These are phyloP conservation scores for Tachysurus vachellii DNA, from an alignment of 2,113 vertebrate species.

Conservation along the genomic window DNA sequence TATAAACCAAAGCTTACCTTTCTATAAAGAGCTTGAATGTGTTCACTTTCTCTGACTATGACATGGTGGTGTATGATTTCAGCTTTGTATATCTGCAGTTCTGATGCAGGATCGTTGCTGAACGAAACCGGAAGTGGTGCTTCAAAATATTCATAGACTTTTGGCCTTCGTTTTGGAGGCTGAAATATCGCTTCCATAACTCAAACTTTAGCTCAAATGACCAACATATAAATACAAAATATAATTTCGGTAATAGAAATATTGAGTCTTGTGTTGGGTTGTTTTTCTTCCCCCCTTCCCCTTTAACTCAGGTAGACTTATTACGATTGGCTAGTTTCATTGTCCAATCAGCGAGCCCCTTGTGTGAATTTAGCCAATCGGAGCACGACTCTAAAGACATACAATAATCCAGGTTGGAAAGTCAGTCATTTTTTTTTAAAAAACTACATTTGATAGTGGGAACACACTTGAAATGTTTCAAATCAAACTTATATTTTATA, in stretches of 20 bases:
- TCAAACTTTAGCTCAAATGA: neutral
- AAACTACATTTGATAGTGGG: neutral
- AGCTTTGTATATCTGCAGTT: constrained; percentile 71
- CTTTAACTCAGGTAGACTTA: neutral
- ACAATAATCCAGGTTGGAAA: neutral
- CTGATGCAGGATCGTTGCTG: constrained; percentile 32
- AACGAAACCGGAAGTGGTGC: constrained; percentile 77
- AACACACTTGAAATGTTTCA: neutral
- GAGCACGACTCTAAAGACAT: neutral
- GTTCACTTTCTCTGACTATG: constrained; percentile 75
- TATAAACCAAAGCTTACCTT: constrained; percentile 67
- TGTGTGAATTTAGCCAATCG: neutral
- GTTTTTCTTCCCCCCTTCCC: too few relatives aligned
- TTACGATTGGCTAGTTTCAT: neutral
- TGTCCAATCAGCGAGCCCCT: neutral
- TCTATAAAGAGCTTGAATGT: constrained; percentile 79
- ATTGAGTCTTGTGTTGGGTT: neutral
- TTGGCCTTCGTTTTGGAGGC: constrained; percentile 80
- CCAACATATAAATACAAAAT: neutral
- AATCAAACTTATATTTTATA: neutral
- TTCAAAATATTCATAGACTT: constrained; percentile 75
- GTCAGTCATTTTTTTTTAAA: too few relatives aligned
- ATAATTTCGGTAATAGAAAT: neutral
- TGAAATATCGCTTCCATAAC: constrained; percentile 75
- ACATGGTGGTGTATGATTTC: constrained; percentile 83